Conservation (phyloP, 2,113 vertebrate genomes). For the Chamaetylas fuelleborni region DNA sequence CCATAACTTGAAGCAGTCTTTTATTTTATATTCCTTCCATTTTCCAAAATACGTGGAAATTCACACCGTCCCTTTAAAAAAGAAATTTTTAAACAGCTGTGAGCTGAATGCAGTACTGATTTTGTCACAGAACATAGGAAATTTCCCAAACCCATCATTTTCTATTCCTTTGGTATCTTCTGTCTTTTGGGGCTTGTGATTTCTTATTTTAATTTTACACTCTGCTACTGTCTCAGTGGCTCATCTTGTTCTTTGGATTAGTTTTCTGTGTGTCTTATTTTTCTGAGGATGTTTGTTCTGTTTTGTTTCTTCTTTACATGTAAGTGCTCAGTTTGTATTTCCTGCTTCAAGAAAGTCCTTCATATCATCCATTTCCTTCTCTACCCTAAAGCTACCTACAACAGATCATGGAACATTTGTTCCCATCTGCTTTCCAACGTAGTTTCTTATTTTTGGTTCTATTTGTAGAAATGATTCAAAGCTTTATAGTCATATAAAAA, state of each 20-base stretch:
- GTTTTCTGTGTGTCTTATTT: background rate
- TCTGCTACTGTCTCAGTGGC: background rate
- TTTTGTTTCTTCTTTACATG: background rate
- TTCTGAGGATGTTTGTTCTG: background rate
- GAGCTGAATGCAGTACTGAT: background rate
- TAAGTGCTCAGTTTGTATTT: background rate
- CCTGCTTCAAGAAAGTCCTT: background rate
- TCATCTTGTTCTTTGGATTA: background rate
- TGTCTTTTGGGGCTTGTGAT: background rate
- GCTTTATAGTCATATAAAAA: background rate
- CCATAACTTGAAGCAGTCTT: background rate
- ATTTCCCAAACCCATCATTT: background rate
- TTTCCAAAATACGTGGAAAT: background rate
- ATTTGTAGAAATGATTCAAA: background rate
- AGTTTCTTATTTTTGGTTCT: background rate
- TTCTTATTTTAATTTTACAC: background rate
- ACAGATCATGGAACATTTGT: background rate
- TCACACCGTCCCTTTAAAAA: background rate
- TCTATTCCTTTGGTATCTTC: background rate
- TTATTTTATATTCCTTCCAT: background rate
- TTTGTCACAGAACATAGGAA: background rate
- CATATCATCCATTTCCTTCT: background rate
- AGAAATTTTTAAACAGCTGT: background rate
- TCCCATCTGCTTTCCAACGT: background rate
- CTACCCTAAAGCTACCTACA: background rate